Base-by-base conservation (phyloP, 2,888 invertebrate genomes). In the Junonia oenone region DNA sequence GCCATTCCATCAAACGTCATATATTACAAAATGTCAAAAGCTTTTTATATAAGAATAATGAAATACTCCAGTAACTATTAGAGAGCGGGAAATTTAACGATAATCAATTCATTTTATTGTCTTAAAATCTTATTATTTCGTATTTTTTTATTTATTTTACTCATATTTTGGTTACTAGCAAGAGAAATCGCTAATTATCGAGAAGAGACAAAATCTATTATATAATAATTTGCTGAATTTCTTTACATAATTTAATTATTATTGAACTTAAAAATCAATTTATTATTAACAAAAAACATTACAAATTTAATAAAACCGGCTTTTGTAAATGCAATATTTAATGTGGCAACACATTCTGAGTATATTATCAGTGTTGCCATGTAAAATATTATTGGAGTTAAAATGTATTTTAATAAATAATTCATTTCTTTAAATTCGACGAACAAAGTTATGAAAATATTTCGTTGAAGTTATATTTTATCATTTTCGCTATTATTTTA, bases 21-120 rank as follows among this genome's bases (percentile, higher is more conserved):
- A 51, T 43, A 26, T 43, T 43, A 43, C 26, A 43, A 43, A 43
- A 40, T 19, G 26, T 43, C 43, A 43, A 43, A 43, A 43, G 43
- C 43, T 43, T 43, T 29, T 43, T 26, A 43, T 43, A 43, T 13
- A 43, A 43, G 43, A 29, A 26, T 17, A 17, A 27, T 19, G 6
- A 22, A 27, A 22, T 29, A 51, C 29, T 17, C 35, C 33, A 19
- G 13, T 26, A 26, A 26, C 29, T 52, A 29, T 29, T 2, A 13
- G 38, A 52, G 37, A 46, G 29, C 19, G 29, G 17, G 35, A 51
- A 27, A 51, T 17, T 17, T 45, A 45, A 27, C 6, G 35, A 52
- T 47, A 47, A 52, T 59, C 59, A 59, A 59, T 59, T 59, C 59
- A 40, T 48, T 46, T 59, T 59, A 59, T 59, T 59, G 59, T 59